Conservation (phyloP, 1,140 invertebrate species). For the Berghia stephanieae region DNA sequence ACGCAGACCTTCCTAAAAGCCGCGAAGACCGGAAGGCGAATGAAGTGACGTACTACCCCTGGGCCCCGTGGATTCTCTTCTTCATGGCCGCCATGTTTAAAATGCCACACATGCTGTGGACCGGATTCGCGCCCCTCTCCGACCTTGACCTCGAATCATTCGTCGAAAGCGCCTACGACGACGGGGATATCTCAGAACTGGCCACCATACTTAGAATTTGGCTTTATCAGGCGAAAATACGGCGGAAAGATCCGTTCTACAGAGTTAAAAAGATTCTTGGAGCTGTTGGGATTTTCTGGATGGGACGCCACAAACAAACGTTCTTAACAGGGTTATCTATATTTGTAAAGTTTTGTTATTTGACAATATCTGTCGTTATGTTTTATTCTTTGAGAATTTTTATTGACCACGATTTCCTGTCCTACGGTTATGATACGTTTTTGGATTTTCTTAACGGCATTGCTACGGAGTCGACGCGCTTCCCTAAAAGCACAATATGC, state of each 20-base stretch:
- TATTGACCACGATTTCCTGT: slow-evolving; percentile 25
- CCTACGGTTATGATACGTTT: slow-evolving; percentile 15
- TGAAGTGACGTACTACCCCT: slow-evolving; percentile 60
- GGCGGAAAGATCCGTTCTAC: not conserved
- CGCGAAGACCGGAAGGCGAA: slow-evolving; percentile 41
- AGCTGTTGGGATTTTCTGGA: slow-evolving; percentile 2
- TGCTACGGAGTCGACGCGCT: slow-evolving; percentile 34
- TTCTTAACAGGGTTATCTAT: slow-evolving; percentile 1
- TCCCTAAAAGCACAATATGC: slow-evolving; percentile 69
- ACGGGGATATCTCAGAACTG: slow-evolving; percentile 11
- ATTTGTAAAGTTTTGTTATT: slow-evolving; percentile 6
- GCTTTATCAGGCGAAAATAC: not conserved
- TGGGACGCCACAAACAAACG: not conserved
- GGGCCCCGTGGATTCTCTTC: slow-evolving; percentile 60
- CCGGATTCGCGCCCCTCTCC: not conserved
- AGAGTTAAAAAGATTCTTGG: not conserved
- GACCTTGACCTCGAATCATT: slow-evolving; percentile 14
- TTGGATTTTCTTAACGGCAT: slow-evolving; percentile 14
- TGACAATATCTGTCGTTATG: not conserved
- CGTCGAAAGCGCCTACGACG: not conserved
- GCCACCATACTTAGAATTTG: slow-evolving; percentile 16
- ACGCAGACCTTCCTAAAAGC: slow-evolving; percentile 51
- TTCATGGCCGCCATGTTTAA: slow-evolving; percentile 57
- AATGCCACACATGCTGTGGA: slow-evolving; percentile 58
- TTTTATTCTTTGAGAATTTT: slow-evolving; percentile 10